Evolutionary conservation across 2,888 invertebrate species (phyloP).

Genomic region (Volucella bombylans): DNA sequence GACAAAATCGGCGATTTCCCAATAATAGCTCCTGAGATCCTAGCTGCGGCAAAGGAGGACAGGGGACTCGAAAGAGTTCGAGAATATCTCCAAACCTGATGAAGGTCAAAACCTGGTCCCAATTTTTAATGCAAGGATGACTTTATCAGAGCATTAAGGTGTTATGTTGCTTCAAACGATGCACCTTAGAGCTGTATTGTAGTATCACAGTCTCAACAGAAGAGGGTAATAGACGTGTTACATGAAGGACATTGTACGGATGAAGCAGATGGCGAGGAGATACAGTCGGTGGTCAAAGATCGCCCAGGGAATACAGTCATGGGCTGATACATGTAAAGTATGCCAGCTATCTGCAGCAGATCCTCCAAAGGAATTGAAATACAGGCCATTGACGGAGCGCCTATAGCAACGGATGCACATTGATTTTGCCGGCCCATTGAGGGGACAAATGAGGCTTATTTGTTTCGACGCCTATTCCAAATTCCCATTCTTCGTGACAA

Average conservation of each 20-base stretch:
- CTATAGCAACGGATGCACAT: no score
- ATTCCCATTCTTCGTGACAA: not conserved
- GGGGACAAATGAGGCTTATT: not conserved
- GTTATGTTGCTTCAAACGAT: no score
- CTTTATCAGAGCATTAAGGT: no score
- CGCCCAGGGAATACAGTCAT: not conserved
- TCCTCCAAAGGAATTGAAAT: not conserved
- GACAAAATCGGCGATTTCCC: no score
- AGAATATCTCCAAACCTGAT: no score
- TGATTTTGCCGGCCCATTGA: not conserved
- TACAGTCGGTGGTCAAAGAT: not conserved
- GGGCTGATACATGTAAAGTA: not conserved
- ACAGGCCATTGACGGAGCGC: no score
- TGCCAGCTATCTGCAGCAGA: not conserved
- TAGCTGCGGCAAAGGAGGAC: no score
- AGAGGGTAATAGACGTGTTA: not conserved
- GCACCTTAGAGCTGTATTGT: no score
- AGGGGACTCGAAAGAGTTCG: no score
- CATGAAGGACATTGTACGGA: not conserved
- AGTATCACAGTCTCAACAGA: not conserved
- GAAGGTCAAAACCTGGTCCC: no score
- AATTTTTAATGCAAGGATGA: no score
- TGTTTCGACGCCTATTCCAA: constrained; percentile 4
- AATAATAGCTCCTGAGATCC: no score
- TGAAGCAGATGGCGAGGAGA: not conserved